Conservation (phyloP, 30 jellyfish, hydroid and myxozoan species). For the Aurelia sp. region DNA sequence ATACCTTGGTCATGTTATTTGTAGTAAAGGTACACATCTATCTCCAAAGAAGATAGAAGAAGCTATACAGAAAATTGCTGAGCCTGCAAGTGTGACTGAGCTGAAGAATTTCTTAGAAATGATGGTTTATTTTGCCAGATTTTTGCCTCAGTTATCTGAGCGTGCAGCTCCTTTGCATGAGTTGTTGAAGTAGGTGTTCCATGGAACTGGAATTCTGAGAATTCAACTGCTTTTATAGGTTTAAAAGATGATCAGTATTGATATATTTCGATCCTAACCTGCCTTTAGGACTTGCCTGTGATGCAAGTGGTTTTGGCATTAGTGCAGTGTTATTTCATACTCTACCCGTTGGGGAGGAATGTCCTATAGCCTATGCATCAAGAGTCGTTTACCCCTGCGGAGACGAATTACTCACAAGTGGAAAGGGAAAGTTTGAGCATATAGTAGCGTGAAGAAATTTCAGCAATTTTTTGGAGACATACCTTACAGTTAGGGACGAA, state of each 20-base stretch:
- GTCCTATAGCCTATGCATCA: conserved; percentile 71
- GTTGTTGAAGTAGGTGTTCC: conserved; percentile 56
- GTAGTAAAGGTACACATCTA: conserved; percentile 61
- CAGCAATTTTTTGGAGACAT: conserved; percentile 61
- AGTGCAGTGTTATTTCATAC: conserved; percentile 70
- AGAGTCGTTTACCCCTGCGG: conserved; percentile 58
- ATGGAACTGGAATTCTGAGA: conserved; percentile 55
- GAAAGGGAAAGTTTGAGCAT: conserved; percentile 73
- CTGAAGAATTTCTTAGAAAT: conserved; percentile 55
- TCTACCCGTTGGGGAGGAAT: conserved; percentile 58
- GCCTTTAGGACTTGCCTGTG: conserved; percentile 73
- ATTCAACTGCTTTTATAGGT: conserved; percentile 54
- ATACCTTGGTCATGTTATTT: conserved; percentile 71
- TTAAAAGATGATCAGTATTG: conserved; percentile 51
- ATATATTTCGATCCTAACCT: too few species aligned
- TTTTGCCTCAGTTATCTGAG: conserved; percentile 66
- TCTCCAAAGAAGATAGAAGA: conserved; percentile 50
- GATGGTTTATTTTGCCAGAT: conserved; percentile 55
- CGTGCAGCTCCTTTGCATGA: conserved; percentile 74
- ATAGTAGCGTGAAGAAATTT: conserved; percentile 68
- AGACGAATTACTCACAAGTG: conserved; percentile 56
- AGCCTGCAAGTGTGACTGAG: conserved; percentile 71
- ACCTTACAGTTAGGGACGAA: conserved; percentile 62
- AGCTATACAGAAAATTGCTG: too few species aligned
- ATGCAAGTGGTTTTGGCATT: conserved; percentile 68